Conservation (phyloP, 1,140 invertebrate species). For the Camponotus floridanus region DNA sequence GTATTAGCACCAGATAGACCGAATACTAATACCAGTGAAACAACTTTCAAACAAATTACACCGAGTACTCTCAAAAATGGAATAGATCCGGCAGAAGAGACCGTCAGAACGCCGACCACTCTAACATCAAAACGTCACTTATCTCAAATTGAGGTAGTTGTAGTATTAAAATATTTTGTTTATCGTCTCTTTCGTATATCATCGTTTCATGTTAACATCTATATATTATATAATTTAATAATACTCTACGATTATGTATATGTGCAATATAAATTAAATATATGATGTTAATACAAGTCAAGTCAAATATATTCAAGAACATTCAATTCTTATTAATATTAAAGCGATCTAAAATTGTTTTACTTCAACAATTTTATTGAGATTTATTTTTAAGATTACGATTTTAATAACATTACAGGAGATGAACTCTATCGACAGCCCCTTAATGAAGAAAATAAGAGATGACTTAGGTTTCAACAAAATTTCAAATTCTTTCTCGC, state of each 20-base stretch:
- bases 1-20: constrained; percentile 68
- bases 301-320: neutral
- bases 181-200: neutral
- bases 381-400: neutral
- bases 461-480: constrained; percentile 72
- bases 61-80: neutral
- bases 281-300: neutral
- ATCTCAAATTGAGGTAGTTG: constrained; percentile 63
- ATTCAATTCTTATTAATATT: constrained; percentile 9
- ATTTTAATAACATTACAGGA: constrained; percentile 61
- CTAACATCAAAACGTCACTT: constrained; percentile 74
- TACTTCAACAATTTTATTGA: neutral
- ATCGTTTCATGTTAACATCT: neutral
- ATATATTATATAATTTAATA: neutral
- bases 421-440: constrained; percentile 62
- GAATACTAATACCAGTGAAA: neutral
- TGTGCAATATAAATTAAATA: neutral
- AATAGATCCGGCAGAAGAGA: constrained; percentile 28
- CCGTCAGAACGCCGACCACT: constrained; percentile 41
- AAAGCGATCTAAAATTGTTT: constrained; percentile 6
- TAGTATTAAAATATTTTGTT: neutral
- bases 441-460: constrained; percentile 79
- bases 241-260: neutral
- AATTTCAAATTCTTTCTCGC: constrained; percentile 73
- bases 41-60: neutral